phyloP scores from a whole-genome alignment of 2,797 vertebrate genomes.

The Syncerus caffer region DNA sequence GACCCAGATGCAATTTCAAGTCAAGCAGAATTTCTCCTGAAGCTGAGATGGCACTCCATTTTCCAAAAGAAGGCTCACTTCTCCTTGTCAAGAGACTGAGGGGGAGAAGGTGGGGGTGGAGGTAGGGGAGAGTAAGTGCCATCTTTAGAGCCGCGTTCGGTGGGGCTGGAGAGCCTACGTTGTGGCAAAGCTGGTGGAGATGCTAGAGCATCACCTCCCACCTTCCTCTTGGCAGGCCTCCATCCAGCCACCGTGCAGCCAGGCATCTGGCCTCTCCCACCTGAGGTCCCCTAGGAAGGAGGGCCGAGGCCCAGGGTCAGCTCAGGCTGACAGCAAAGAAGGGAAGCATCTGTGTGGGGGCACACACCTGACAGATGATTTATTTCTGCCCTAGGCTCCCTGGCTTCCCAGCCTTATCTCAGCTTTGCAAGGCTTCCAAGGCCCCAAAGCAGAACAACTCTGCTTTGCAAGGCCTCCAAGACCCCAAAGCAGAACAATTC shows the following conservation, averaged over 20 bases:
- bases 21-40: neutral
- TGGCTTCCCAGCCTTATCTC: constrained; percentile 37
- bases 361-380: constrained; percentile 66
- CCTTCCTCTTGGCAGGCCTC: neutral
- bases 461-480: constrained; percentile 38
- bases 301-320: neutral
- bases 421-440: constrained; percentile 44
- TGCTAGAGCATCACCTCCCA: neutral
- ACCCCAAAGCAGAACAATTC: neutral
- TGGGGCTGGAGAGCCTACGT: neutral
- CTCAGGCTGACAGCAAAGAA: constrained; percentile 44
- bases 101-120: neutral
- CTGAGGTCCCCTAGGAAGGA: neutral
- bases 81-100: neutral
- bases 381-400: constrained; percentile 65
- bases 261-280: neutral
- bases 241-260: neutral
- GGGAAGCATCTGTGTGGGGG: constrained; percentile 44
- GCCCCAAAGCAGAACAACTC: neutral
- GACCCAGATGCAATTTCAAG: neutral
- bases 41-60: neutral
- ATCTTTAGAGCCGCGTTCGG: neutral
- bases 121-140: accelerated
- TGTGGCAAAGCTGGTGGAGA: neutral
- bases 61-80: neutral